A percentile compares a stretch with the other conserved stretches of the same genome.
phyloP scores from a whole-genome alignment of 1,140 invertebrate species.

The Drosophila pandora region DNA sequence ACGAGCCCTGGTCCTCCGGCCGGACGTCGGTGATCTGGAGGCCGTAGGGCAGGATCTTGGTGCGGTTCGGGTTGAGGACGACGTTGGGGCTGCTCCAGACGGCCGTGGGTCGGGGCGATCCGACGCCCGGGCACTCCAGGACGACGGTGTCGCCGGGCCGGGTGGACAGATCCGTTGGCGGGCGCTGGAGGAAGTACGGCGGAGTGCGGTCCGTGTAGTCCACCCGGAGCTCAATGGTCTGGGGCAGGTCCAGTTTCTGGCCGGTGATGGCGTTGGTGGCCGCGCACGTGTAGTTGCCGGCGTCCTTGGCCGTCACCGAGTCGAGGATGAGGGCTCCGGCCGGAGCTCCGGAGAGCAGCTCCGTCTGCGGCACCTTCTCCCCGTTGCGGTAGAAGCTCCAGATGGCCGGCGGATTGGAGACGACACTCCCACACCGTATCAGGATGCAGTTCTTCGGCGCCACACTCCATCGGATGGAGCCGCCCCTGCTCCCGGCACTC shows the following conservation, averaged over 20 bases:
- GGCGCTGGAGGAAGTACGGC: constrained; percentile 85
- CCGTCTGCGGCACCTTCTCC: constrained; percentile 71
- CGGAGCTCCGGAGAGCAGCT: constrained; percentile 59
- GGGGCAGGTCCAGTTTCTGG: constrained; percentile 83
- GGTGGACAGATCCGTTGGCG: constrained; percentile 82
- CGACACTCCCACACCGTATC: constrained; percentile 72
- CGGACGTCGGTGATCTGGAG: constrained; percentile 87
- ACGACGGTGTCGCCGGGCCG: constrained; percentile 86
- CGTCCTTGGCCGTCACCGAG: constrained; percentile 85
- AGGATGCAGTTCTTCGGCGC: constrained; percentile 79
- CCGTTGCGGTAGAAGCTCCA: constrained; percentile 83
- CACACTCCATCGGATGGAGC: constrained; percentile 71
- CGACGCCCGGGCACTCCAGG: constrained; percentile 87
- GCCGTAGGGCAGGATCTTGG: constrained; percentile 85
- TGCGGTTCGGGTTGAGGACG: constrained; percentile 78
- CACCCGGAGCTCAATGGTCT: constrained; percentile 84
- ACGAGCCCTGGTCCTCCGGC: constrained; percentile 88
- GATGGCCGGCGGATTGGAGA: constrained; percentile 75
- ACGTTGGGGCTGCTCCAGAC: constrained; percentile 86
- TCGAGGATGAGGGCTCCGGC: constrained; percentile 85
- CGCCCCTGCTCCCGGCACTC: constrained; percentile 17
- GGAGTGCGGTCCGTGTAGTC: constrained; percentile 73
- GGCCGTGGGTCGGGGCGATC: constrained; percentile 86
- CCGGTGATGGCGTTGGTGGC: constrained; percentile 86
- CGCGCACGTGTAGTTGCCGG: constrained; percentile 86